Evolutionary conservation across 2,888 invertebrate genomes (phyloP), one percentile per base, ranked within the genome.

Genomic region (Noctua fimbriata): DNA sequence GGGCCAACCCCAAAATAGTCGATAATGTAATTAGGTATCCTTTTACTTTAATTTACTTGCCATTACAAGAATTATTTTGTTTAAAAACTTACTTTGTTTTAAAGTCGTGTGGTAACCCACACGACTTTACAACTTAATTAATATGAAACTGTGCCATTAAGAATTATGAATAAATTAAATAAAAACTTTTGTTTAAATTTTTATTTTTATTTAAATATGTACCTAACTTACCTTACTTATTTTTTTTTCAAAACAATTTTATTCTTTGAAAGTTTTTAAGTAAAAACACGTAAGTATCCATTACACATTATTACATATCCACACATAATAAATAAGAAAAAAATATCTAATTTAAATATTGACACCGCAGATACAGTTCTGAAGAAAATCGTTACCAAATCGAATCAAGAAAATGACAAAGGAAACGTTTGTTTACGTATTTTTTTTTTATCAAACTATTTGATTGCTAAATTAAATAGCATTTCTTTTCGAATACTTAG

Each of bases 131-230:
- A 58, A 60, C 16, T 18, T 82, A 70, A 32, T 44, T 66, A 70
- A 28, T 77, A 67, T 44, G 55, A 86, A 86, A 86, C 70, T 14
- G 87, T 83, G 83, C 87, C 83, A 84, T 86, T 67, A 71, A 44
- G 14, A 65, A 72, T 69, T 58, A 82, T 58, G 14, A 81, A 72
- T 82, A 69, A 67, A 70, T 70, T 73, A 63, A 79, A 83, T 75
- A 75, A 84, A 79, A 73, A 36, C 14, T 44, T 69, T 75, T 70
- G 44, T 63, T 67, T 44, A 44, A 58, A 3, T 28, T 83, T 28
- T 49, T 24, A 0, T 18, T 69, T 77, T 65, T 65, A 49, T 76
- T 76, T 58, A 10, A n/a, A n/a, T n/a, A 9, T 32, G 10, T 63
- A 65, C 63, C 9, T 63, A 18, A 6, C 32, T 28, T 28, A 60